Base-by-base conservation (phyloP, 2,113 vertebrate genomes). In the Panthera leo region DNA sequence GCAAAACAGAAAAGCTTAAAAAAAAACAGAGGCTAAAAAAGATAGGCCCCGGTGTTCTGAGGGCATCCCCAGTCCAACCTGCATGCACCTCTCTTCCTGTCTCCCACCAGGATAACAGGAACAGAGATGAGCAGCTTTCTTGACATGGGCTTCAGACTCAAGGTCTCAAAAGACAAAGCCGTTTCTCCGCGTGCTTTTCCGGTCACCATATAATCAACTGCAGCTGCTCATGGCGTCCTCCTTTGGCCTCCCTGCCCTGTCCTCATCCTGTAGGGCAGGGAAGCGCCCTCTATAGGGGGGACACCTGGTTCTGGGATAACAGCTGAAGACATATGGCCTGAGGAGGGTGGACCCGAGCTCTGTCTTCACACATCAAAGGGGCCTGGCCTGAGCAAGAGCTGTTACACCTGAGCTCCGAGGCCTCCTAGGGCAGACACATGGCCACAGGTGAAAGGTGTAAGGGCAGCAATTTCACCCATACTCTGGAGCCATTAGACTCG, bases 261-360 rank as follows among this genome's bases (percentile, higher is more conserved):
- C 36, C 70, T 45, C 7, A 1, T 10, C 34, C 7, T 68, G 25
- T 15, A 68, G 42, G n/a, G 36, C 4, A 2, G 31, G 55, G 58
- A 39, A 11, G 14, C 0, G 0, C 9, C 13, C 7, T 0, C 8
- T 15, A 1, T 18, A 0, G 7, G 18, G 78, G n/a, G 67, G 53
- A 53, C 8, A 45, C 9, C 91, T 27, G 39, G 79, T 34, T 10
- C 55, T 29, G 79, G 36, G 42, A 6, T 34, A 45, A 71, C n/a
- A 58, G 25, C 73, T 51, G 71, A 71, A 79, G 31, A 71, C 19
- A 31, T 16, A 58, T 3, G 78, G 5, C 68, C 12, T 3, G 21
- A 45, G 23, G 36, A 1, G 51, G 6, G 3, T 6, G 71, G 89
- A 13, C 27, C 45, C 3, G n/a, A 73, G 31, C 5, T 10, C 80